Conservation (phyloP, 64 coral and sea anemone genomes). For the Dendrophyllia cribrosa region DNA sequence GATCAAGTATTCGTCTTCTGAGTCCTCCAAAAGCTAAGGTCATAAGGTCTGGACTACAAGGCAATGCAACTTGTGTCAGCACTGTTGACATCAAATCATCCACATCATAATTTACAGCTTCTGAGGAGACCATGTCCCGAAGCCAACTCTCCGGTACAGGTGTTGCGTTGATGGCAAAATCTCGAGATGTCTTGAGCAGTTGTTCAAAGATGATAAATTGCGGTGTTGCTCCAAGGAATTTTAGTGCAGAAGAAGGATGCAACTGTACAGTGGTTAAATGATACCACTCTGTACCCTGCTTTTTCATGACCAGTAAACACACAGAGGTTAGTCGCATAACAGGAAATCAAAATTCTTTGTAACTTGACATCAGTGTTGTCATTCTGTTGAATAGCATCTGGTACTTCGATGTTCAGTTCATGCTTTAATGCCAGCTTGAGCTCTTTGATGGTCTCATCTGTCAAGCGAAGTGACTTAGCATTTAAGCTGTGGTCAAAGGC, state of each 20-base stretch:
- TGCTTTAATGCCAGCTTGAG: slow-evolving; percentile 66
- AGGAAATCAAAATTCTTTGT: slow-evolving; percentile 81
- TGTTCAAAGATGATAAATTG: slow-evolving; percentile 91
- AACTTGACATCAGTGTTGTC: slow-evolving; percentile 35
- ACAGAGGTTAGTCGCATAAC: slow-evolving; percentile 72
- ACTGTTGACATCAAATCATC: slow-evolving; percentile 9
- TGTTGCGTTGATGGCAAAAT: slow-evolving; percentile 78
- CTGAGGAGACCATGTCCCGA: slow-evolving; percentile 46
- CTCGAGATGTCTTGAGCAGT: slow-evolving; percentile 79
- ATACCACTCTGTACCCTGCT: slow-evolving; percentile 70
- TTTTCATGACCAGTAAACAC: slow-evolving; percentile 85
- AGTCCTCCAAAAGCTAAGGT: slow-evolving; percentile 23
- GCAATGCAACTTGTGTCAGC: background rate
- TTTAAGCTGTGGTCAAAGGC: slow-evolving; percentile 84
- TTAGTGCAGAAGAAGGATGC: slow-evolving; percentile 88
- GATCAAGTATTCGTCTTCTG: background rate
- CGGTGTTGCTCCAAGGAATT: slow-evolving; percentile 69
- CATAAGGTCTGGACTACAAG: slow-evolving; percentile 47
- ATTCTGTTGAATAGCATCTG: background rate
- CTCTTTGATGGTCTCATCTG: slow-evolving; percentile 84
- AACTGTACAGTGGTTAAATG: slow-evolving; percentile 55
- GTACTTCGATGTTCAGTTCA: slow-evolving; percentile 35
- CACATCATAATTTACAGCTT: slow-evolving; percentile 7
- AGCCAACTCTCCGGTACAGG: slow-evolving; percentile 83
- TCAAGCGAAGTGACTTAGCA: slow-evolving; percentile 87